Evolutionary conservation across 2,888 invertebrate species (phyloP), one percentile per base, ranked within the genome.

Genomic region (Trichacis sp.): DNA sequence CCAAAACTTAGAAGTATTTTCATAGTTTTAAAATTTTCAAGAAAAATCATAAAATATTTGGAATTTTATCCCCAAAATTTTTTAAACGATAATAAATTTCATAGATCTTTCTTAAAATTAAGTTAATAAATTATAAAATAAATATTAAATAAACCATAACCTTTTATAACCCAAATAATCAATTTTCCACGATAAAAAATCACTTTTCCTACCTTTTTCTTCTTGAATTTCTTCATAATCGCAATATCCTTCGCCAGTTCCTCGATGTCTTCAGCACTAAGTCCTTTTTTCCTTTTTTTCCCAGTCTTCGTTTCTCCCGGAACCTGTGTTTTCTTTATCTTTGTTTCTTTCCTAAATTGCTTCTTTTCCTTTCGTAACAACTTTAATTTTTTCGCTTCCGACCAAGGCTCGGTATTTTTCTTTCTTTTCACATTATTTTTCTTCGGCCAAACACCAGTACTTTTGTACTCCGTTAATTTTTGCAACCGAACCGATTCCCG

Each of bases 201-300:
- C 15, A 36, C 15, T 4, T 36, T 36, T n/a, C 15, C 55, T 73
- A 89, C 88, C 85, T 96, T 96, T 73, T 93, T 91, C 76, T 90
- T 93, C 81, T 95, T 96, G 0, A 95, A 85, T 76, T 93, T 95
- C 81, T 96, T 97, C 63, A 96, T 89, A 18, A 96, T 86, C 4
- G 92, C 89, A 48, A 94, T 90, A 79, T 97, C 96, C 54, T 89
- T 91, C 5, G 91, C 91, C 47, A 95, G 77, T 77, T 95, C 94
- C 24, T 89, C 89, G 19, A 94, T 78, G 75, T 95, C 94, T 69
- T 92, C 91, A 73, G 92, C 88, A 1, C 88, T 90, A 33, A 91
- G 88, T 71, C 88, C 85, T 71, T 87, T 76, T 77, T 88, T 86
- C 68, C 87, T 80, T 80, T 88, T 87, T 74, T 86, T 87, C 70